Percentiles rank a stretch among this genome's conserved stretches.
phyloP scores from a whole-genome alignment of 2,797 vertebrate species.

The Cichlasoma orientale region DNA sequence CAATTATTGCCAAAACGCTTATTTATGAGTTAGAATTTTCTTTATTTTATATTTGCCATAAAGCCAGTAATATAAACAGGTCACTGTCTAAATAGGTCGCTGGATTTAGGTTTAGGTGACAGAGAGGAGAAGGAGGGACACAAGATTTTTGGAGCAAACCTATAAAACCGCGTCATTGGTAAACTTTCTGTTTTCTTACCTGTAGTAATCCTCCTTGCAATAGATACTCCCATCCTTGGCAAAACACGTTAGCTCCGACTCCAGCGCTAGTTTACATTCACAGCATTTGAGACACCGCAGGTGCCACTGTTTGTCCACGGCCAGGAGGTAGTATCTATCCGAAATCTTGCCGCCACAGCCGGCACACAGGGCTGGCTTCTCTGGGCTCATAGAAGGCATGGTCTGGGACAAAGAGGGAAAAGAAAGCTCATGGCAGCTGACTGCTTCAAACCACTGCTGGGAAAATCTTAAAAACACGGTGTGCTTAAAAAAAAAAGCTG shows the following conservation, averaged over 20 bases:
- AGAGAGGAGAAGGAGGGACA: neutral
- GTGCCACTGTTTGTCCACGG: constrained; percentile 99
- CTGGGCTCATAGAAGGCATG: constrained; percentile 94
- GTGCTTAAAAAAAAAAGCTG: neutral
- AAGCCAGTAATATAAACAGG: neutral
- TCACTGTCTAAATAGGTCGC: neutral
- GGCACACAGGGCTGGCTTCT: constrained; percentile 97
- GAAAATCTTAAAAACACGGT: neutral
- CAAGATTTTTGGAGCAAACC: neutral
- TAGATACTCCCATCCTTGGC: constrained; percentile 99
- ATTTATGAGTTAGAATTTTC: neutral
- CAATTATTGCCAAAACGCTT: neutral
- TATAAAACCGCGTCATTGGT: neutral
- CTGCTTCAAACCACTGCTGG: neutral
- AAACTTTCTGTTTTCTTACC: constrained; percentile 81
- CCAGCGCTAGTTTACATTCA: constrained; percentile 98
- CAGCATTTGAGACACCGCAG: constrained; percentile 98
- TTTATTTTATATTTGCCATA: no score
- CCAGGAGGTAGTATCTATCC: constrained; percentile 98
- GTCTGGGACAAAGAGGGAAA: constrained; percentile 77
- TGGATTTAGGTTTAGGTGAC: neutral
- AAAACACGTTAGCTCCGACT: constrained; percentile 98
- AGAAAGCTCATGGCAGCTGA: neutral
- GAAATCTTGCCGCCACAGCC: constrained; percentile 98
- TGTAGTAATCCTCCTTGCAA: constrained; percentile 99